These are phyloP conservation scores for Pomatorhinus ruficollis DNA, from an alignment of 2,113 vertebrate genomes.

Conservation along the genomic window DNA sequence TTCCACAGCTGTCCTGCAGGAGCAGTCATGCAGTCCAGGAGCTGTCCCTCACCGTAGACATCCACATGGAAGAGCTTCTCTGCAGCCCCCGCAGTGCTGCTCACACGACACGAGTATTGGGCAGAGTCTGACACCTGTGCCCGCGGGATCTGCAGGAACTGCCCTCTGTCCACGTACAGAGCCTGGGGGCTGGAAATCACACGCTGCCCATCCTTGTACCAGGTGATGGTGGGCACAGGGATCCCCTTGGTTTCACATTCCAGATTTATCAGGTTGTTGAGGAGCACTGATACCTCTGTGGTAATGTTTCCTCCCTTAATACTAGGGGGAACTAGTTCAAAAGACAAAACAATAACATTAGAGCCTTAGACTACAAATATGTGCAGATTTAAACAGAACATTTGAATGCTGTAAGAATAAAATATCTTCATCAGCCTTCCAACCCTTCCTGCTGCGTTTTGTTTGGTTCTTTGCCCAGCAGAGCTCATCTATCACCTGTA, in stretches of 20 bases:
- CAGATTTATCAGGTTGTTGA: slow-evolving; percentile 81
- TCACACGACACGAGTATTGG: slow-evolving; percentile 82
- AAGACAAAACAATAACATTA: background rate
- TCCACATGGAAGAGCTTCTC: slow-evolving; percentile 87
- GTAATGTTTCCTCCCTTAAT: slow-evolving; percentile 91
- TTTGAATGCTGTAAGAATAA: background rate
- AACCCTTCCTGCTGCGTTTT: background rate
- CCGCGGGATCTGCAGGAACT: slow-evolving; percentile 85
- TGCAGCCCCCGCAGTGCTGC: slow-evolving; percentile 81
- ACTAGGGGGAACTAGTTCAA: slow-evolving; percentile 85
- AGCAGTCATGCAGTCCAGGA: background rate
- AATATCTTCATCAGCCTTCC: background rate
- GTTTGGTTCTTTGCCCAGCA: background rate
- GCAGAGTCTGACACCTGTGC: slow-evolving; percentile 85
- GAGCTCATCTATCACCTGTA: background rate
- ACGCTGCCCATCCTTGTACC: slow-evolving; percentile 83
- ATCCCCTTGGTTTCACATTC: slow-evolving; percentile 90
- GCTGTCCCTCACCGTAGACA: slow-evolving; percentile 81
- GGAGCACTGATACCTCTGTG: slow-evolving; percentile 78
- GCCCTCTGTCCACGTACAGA: slow-evolving; percentile 86
- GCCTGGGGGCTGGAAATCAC: slow-evolving; percentile 80
- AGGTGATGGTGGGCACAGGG: slow-evolving; percentile 87
- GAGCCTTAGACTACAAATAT: background rate
- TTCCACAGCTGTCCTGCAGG: too few species aligned
- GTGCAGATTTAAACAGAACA: background rate